These are phyloP conservation scores for Rosalia funebris DNA, from an alignment of 2,888 invertebrate genomes.

Conservation along the genomic window DNA sequence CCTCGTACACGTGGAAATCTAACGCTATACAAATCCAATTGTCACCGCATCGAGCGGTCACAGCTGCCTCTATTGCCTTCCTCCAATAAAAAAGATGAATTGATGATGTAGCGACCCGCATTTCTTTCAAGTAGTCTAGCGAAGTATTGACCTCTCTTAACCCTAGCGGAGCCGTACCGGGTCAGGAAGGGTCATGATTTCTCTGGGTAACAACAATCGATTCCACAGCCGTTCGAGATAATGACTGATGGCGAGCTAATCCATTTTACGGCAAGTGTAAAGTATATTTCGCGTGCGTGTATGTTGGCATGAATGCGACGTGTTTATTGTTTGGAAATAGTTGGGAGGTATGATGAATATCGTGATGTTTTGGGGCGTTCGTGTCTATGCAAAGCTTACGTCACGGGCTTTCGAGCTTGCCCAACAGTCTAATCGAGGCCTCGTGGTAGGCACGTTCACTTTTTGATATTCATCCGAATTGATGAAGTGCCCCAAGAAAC, in stretches of 20 bases:
- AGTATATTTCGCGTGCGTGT: not conserved
- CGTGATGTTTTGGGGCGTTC: slow-evolving; percentile 7
- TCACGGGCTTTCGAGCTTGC: no score
- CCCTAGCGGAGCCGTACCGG: slow-evolving; percentile 25
- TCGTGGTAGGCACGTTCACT: no score
- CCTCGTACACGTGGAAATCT: no score
- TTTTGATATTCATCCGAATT: no score
- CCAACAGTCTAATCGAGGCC: no score
- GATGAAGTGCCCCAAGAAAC: no score
- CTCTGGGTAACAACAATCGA: slow-evolving; percentile 32
- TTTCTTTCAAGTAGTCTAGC: slow-evolving; percentile 14
- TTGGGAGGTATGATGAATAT: no score
- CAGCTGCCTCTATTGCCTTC: not conserved
- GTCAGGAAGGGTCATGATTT: slow-evolving; percentile 41
- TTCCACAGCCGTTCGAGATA: slow-evolving; percentile 8
- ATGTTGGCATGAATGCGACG: slow-evolving; percentile 1
- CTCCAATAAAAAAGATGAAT: slow-evolving; percentile 10
- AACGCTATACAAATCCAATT: no score
- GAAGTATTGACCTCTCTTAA: slow-evolving; percentile 23
- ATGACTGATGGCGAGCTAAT: slow-evolving; percentile 15
- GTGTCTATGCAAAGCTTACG: no score
- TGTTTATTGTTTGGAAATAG: slow-evolving; percentile 7
- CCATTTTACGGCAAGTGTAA: slow-evolving; percentile 12
- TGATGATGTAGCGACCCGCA: slow-evolving; percentile 18
- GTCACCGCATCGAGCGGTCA: not conserved